These are phyloP conservation scores for Anagrus nilaparvatae DNA, from an alignment of 1,140 invertebrate genomes.

Conservation along the genomic window DNA sequence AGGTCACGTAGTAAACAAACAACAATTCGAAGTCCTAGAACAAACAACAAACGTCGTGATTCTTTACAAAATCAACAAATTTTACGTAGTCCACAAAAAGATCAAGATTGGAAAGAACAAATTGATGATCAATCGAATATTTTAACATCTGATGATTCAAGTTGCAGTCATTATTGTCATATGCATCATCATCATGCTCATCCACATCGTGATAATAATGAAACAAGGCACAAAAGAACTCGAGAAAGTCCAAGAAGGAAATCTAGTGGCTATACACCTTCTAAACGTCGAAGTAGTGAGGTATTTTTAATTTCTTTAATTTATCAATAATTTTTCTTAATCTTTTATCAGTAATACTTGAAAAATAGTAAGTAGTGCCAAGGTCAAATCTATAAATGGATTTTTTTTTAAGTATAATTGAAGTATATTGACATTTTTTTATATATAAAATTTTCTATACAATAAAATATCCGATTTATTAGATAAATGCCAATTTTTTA, in stretches of 20 bases:
- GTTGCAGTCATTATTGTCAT: slow-evolving; percentile 43
- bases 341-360: no score
- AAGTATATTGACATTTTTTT: no score
- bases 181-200: slow-evolving; percentile 36
- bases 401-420: no score
- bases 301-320: slow-evolving; percentile 17
- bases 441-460: no score
- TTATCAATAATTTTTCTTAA: no score
- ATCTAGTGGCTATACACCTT: slow-evolving; percentile 38
- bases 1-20: slow-evolving; percentile 35
- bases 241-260: slow-evolving; percentile 57
- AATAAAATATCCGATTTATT: no score
- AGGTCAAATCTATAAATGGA: no score
- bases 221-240: slow-evolving; percentile 49
- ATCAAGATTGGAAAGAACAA: slow-evolving; percentile 37
- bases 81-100: slow-evolving; percentile 32
- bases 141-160: slow-evolving; percentile 59
- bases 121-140: slow-evolving; percentile 42
- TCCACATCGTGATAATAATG: slow-evolving; percentile 26
- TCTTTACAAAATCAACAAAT: slow-evolving; percentile 36
- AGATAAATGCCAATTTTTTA: no score
- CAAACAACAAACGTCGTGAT: slow-evolving; percentile 43
- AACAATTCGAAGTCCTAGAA: slow-evolving; percentile 27
- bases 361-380: no score
- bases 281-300: slow-evolving; percentile 36